phyloP scores from a whole-genome alignment of 2,797 vertebrate species.

The Ciconia nigra region DNA sequence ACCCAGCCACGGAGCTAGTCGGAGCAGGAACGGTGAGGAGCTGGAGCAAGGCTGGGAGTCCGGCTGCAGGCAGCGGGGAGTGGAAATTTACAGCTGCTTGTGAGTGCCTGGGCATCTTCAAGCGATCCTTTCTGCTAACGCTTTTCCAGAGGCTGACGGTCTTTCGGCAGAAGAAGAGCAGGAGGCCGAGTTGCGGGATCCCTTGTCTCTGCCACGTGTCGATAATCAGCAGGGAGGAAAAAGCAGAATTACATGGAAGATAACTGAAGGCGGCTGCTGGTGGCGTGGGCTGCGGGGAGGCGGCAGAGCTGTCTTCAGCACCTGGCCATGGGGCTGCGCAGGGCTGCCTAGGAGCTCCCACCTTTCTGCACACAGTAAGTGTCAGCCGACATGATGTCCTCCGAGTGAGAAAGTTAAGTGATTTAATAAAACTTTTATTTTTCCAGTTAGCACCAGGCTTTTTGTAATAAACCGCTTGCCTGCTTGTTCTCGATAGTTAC shows the following conservation, averaged over 20 bases:
- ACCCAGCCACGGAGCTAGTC: conserved; percentile 71
- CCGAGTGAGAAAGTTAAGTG: neutral
- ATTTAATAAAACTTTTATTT: neutral
- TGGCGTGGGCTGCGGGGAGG: neutral
- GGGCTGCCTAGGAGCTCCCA: conserved; percentile 58
- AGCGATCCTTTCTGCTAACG: conserved; percentile 60
- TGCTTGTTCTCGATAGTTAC: neutral
- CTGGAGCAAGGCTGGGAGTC: conserved; percentile 53
- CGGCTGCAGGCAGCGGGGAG: conserved; percentile 62
- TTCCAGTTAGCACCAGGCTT: neutral
- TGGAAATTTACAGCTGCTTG: conserved; percentile 80
- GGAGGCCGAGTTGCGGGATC: conserved; percentile 12
- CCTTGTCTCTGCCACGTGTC: neutral
- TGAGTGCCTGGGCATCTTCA: conserved; percentile 39
- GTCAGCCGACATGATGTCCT: neutral
- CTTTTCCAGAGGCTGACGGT: conserved; percentile 60
- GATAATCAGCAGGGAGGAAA: neutral
- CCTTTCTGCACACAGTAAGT: conserved; percentile 48
- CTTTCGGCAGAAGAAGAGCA: conserved; percentile 34
- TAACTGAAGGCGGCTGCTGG: conserved; percentile 11
- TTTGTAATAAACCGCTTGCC: neutral
- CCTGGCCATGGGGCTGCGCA: conserved; percentile 52
- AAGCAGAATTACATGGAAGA: conserved; percentile 41
- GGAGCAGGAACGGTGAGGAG: conserved; percentile 68
- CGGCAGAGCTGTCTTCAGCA: conserved; percentile 75